phyloP scores from a whole-genome alignment of 2,797 vertebrate species.

The Anguilla megastoma region DNA sequence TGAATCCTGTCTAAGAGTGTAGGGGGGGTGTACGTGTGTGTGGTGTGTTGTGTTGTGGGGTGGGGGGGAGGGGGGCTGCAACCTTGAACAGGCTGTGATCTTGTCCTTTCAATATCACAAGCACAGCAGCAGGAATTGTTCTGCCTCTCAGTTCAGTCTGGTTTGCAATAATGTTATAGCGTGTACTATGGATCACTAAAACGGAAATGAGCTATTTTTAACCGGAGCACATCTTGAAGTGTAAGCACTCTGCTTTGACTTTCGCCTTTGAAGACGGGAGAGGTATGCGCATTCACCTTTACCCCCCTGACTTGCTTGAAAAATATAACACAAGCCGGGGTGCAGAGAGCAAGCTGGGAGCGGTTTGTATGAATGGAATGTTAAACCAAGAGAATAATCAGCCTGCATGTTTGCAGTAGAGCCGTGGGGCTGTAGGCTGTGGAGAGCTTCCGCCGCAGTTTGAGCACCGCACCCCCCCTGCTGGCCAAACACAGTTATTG shows the following conservation, averaged over 20 bases:
- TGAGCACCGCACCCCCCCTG: constrained; percentile 38
- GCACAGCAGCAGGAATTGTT: constrained; percentile 12
- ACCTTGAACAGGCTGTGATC: constrained; percentile 23
- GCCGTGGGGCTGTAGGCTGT: neutral
- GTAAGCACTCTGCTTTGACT: constrained; percentile 22
- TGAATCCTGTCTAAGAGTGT: constrained; percentile 19
- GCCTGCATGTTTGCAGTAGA: constrained; percentile 8
- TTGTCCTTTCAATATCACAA: constrained; percentile 29
- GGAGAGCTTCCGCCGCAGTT: constrained; percentile 17
- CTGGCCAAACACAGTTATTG: constrained; percentile 21
- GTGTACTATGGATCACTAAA: constrained; percentile 28
- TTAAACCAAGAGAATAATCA: constrained; percentile 43
- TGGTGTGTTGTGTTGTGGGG: neutral
- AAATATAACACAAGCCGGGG: constrained; percentile 31
- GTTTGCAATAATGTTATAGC: constrained; percentile 21
- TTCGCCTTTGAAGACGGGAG: constrained; percentile 35
- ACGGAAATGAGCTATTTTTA: constrained; percentile 33
- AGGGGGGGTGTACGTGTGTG: neutral
- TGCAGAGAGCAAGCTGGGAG: constrained; percentile 33
- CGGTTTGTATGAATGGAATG: constrained; percentile 40
- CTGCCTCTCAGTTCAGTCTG: constrained; percentile 25
- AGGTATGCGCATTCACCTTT: constrained; percentile 26
- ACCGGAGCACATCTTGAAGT: constrained; percentile 24
- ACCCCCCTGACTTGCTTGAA: neutral
- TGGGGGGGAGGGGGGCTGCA: neutral